These are phyloP conservation scores for Tricholauxania praeusta DNA, from an alignment of 2,888 invertebrate genomes.

Conservation along the genomic window DNA sequence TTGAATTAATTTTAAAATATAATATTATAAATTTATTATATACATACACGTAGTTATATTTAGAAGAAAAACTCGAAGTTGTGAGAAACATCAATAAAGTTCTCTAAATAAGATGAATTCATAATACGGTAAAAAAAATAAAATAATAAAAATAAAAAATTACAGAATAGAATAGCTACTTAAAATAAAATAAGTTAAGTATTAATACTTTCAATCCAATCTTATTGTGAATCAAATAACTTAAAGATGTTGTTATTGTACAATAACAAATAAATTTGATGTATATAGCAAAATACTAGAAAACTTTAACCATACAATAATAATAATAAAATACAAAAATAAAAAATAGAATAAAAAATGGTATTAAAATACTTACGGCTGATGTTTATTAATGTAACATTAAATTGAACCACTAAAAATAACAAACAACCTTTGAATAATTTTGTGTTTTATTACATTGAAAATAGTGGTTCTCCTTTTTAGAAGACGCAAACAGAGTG, in stretches of 20 bases:
- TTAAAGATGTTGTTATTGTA: too few species aligned
- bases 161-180: not conserved
- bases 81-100: conserved; percentile 63
- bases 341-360: not conserved
- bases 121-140: not conserved
- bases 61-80: conserved; percentile 53
- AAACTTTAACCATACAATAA: too few species aligned
- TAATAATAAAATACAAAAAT: too few species aligned
- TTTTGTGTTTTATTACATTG: conserved; percentile 17
- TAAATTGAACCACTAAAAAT: conserved; percentile 8
- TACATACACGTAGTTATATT: not conserved
- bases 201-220: not conserved
- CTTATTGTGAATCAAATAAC: not conserved
- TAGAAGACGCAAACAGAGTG: too few species aligned
- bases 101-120: not conserved
- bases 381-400: conserved; percentile 22
- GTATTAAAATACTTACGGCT: not conserved
- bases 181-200: not conserved
- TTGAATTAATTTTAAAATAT: too few species aligned
- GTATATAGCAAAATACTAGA: too few species aligned
- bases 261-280: too few species aligned
- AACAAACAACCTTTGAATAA: conserved; percentile 21
- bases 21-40: not conserved
- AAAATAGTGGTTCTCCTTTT: too few species aligned
- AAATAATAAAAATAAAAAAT: not conserved